Percentiles rank a stretch among this genome's conserved stretches.
Evolutionary conservation across 2,888 invertebrate species (phyloP).

Genomic region (Hoplodrina ambigua): DNA sequence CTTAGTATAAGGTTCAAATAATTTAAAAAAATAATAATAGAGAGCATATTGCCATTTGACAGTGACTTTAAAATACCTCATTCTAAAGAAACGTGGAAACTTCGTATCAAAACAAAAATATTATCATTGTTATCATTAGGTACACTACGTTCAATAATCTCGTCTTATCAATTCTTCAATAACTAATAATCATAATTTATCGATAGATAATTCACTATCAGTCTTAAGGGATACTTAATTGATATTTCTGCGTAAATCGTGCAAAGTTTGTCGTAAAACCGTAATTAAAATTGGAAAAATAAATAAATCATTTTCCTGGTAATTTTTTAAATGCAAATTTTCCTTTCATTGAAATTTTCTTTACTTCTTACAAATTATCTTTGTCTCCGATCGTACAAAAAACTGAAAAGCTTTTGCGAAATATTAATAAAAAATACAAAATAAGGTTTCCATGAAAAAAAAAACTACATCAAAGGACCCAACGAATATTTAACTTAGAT

Average conservation of each 20-base stretch:
- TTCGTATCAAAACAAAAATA: conserved; percentile 41
- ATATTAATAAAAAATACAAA: not conserved
- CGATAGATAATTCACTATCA: conserved; percentile 49
- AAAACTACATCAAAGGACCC: not conserved
- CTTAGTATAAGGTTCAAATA: too few species aligned
- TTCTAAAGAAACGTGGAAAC: conserved; percentile 9
- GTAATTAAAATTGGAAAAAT: not conserved
- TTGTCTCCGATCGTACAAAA: not conserved
- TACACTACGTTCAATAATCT: conserved; percentile 39
- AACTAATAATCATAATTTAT: conserved; percentile 49
- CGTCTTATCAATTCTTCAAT: conserved; percentile 40
- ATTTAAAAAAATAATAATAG: too few species aligned
- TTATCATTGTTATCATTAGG: conserved; percentile 41
- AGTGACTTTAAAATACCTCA: not conserved
- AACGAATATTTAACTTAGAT: not conserved
- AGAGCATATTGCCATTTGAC: too few species aligned
- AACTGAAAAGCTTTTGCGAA: not conserved
- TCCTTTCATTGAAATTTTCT: not conserved
- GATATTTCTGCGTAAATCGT: conserved; percentile 37
- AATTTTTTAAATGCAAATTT: not conserved
- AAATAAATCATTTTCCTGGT: conserved; percentile 13
- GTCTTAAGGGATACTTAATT: conserved; percentile 49
- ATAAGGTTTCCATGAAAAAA: not conserved
- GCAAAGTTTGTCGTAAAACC: conserved; percentile 13
- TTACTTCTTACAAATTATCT: not conserved